Evolutionary conservation across 2,113 vertebrate species (phyloP).

Genomic region (Hylia prasina): DNA sequence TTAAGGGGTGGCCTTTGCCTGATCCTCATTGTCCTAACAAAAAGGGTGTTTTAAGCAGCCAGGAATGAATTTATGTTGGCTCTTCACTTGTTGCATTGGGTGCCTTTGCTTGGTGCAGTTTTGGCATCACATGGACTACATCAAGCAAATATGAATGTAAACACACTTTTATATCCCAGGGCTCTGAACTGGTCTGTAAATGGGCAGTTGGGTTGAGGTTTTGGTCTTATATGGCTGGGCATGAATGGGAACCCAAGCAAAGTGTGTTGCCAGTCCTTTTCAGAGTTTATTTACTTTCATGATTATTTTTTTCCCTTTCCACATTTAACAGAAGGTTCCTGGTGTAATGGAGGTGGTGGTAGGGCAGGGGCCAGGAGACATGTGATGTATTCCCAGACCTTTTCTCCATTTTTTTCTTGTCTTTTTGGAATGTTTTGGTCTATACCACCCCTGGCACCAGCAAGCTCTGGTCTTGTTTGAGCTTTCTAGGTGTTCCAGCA

Average conservation of each 20-base stretch:
- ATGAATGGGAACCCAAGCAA: background rate
- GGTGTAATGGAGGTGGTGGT: rapidly evolving
- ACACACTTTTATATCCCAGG: background rate
- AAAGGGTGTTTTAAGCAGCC: background rate
- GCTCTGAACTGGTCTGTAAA: background rate
- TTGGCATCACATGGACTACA: background rate
- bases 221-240: constrained; percentile 30
- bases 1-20: background rate
- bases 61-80: constrained; percentile 35
- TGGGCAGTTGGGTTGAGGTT: background rate
- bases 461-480: background rate
- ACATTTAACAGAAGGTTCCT: background rate
- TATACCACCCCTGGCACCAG: background rate
- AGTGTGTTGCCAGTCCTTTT: background rate
- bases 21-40: background rate
- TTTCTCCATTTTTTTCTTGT: background rate
- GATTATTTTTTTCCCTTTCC: background rate
- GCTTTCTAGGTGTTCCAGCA: constrained; percentile 21
- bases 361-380: background rate
- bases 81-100: background rate
- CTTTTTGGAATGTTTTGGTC: background rate
- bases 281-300: background rate
- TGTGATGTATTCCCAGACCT: background rate
- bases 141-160: background rate
- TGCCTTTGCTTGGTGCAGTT: constrained; percentile 5